Evolutionary conservation across 2,888 invertebrate species (phyloP), one percentile per base, ranked within the genome.

Genomic region (Hirtodrosophila confusa): DNA sequence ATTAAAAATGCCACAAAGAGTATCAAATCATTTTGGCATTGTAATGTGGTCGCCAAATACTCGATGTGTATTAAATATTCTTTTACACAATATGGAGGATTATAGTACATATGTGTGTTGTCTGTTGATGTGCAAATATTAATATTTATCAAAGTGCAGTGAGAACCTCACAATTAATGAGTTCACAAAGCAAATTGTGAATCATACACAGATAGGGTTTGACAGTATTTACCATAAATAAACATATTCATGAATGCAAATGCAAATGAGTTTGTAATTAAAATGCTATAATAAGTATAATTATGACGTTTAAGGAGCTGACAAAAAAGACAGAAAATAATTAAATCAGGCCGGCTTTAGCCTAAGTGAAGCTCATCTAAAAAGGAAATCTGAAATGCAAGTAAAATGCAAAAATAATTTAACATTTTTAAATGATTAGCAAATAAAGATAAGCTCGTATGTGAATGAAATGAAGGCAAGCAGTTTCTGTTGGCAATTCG

Each of bases 181-280:
- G 24, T 33, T 35, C 43, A 49, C 37, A 51, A 48, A 6, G 12
- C 27, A 45, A 41, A 24, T 48, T 48, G 29, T 23, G n/a, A 49
- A 57, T 48, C 27, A 62, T 47, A 17, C 31, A 50, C 58, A 45
- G 60, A 75, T 54, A 48, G 40, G 47, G 69, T 75, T 80, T 75
- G 64, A 49, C 47, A 50, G 53, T 60, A 48, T 68, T 67, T 61
- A 66, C 64, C 64, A 75, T 66, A 2, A 35, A 60, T 57, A 40
- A 40, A 67, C 54, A n/a, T 48, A 47, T 33, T 29, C 17, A 27
- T 37, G 44, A 39, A 55, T 63, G 66, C 63, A 33, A 24, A 45
- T 55, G 36, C 33, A 63, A 70, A 74, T 71, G 63, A 58, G 80
- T 83, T 80, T 82, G 82, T 82, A 86, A 82, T 86, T 83, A 79